Evolutionary conservation across 2,888 invertebrate genomes (phyloP), one percentile per base, ranked within the genome.

Genomic region (Odiellus spinosus): DNA sequence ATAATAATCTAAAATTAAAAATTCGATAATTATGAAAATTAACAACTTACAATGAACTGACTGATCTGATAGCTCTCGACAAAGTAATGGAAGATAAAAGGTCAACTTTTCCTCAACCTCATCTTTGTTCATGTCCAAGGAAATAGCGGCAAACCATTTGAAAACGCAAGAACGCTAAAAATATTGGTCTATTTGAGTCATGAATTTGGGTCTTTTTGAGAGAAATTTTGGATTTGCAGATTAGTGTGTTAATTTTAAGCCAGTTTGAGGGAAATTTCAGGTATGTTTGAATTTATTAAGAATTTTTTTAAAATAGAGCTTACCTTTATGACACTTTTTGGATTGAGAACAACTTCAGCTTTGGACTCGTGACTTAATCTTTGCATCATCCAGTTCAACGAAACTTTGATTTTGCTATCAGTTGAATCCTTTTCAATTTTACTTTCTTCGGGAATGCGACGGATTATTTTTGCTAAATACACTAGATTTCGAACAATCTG

Each of bases 111-210:
- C 64, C 12, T 68, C 61, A 0, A 87, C 62, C 20, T 73, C 70
- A 1, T 60, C 55, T 41, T 48, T 50, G 3, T 40, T 46, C 19
- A 87, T 62, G 1, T 77, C 73, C 17, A 78, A 72, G 10, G 77
- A 70, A 1, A 87, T 62, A 12, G 82, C 85, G 18, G 80, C 81
- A 58, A 84, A 76, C 74, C 82, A 86, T 56, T 84, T 82, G 60
- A 88, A 87, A 40, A 83, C 76, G 58, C 81, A 76, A 33, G 73
- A 75, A 55, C 90, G 73, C 83, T 85, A 65, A 2, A 71, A 68
- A 50, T 45, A 53, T n/a, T n/a, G n/a, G n/a, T n/a, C n/a, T n/a
- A n/a, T n/a, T n/a, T n/a, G n/a, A n/a, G n/a, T n/a, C n/a, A n/a
- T n/a, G n/a, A n/a, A n/a, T n/a, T n/a, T n/a, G n/a, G n/a, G n/a